Conservation (phyloP, 1,140 invertebrate genomes). For the Saccostrea cuccullata region DNA sequence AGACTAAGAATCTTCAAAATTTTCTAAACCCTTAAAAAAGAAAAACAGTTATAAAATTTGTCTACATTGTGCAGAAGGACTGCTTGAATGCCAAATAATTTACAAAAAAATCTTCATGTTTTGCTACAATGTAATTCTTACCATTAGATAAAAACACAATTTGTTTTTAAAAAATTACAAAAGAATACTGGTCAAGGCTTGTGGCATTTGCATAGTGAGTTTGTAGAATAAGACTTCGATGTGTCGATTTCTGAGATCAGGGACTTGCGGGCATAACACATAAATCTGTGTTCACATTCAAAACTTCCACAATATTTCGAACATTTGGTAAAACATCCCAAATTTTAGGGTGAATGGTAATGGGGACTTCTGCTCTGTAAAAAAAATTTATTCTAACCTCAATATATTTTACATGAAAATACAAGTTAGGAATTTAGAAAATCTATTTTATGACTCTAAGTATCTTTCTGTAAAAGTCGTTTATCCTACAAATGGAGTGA, state of each 20-base stretch:
- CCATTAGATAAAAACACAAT: too few species aligned
- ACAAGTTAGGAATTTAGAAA: too few species aligned
- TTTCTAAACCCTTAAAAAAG: too few species aligned
- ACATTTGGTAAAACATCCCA: constrained; percentile 72
- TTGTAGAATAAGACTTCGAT: constrained; percentile 30
- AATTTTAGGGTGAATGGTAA: constrained; percentile 66
- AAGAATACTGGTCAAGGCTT: not conserved
- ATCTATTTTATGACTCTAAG: too few species aligned
- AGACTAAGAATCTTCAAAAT: too few species aligned
- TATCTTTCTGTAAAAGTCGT: too few species aligned
- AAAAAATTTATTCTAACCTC: constrained; percentile 14
- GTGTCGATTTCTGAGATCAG: not conserved
- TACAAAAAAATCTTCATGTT: too few species aligned
- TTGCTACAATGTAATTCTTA: too few species aligned
- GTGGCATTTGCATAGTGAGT: constrained; percentile 16
- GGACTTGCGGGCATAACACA: constrained; percentile 52
- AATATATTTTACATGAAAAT: not conserved
- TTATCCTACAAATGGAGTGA: too few species aligned
- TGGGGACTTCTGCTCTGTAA: constrained; percentile 64
- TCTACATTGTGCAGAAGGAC: too few species aligned
- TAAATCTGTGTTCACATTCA: constrained; percentile 66
- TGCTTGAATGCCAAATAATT: too few species aligned
- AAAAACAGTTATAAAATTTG: too few species aligned
- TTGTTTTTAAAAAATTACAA: not conserved
- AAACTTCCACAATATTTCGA: constrained; percentile 69